phyloP scores from a whole-genome alignment of 2,113 vertebrate genomes.

The Campylomormyrus numenius region DNA sequence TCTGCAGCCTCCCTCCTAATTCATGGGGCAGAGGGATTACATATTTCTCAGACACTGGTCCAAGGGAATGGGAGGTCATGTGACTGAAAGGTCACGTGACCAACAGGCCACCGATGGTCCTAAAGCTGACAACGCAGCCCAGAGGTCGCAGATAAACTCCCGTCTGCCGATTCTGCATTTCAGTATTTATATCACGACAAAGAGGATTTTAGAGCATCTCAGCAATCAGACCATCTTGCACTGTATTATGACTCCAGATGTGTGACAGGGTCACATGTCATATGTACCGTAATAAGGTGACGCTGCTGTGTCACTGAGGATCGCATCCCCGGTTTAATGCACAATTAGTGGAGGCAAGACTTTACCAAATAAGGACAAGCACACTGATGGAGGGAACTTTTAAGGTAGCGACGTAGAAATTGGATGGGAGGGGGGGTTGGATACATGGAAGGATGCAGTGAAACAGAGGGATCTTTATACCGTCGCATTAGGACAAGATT shows the following conservation, averaged over 20 bases:
- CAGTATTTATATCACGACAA: neutral
- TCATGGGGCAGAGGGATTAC: neutral
- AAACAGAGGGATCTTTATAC: neutral
- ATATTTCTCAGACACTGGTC: neutral
- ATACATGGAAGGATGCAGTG: neutral
- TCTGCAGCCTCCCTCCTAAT: neutral
- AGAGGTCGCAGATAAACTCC: neutral
- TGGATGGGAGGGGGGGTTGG: neutral
- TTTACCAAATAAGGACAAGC: neutral
- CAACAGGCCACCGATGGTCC: neutral
- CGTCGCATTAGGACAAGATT: neutral
- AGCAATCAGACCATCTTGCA: neutral
- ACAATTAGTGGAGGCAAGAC: neutral
- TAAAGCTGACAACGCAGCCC: neutral
- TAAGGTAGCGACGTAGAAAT: neutral
- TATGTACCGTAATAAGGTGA: neutral
- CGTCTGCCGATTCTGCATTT: neutral
- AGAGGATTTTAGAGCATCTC: neutral
- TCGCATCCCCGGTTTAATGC: neutral
- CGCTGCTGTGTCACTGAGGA: neutral
- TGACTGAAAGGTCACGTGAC: constrained; percentile 1
- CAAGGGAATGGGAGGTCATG: neutral
- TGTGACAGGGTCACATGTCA: neutral
- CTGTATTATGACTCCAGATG: neutral
- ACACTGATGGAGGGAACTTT: neutral